These are phyloP conservation scores for Hylomyscus alleni DNA, from an alignment of 2,797 vertebrate genomes.

Conservation along the genomic window DNA sequence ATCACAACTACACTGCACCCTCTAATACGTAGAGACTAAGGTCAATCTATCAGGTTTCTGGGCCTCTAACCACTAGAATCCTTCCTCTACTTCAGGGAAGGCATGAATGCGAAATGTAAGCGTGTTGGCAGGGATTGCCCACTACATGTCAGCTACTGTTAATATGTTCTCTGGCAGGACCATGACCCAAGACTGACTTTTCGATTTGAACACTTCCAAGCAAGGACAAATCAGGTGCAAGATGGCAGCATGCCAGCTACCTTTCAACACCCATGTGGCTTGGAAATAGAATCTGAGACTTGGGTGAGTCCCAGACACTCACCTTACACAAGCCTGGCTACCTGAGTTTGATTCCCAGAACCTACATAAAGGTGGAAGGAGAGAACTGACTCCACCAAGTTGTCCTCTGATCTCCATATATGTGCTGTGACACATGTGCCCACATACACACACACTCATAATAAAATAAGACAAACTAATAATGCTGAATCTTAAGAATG, in stretches of 20 bases:
- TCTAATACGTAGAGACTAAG: background rate
- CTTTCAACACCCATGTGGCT: background rate
- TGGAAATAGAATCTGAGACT: background rate
- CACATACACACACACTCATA: background rate
- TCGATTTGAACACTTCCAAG: conserved; percentile 5
- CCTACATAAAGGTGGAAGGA: conserved; percentile 19
- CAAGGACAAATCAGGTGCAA: conserved; percentile 35
- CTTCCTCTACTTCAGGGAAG: background rate
- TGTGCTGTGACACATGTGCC: background rate
- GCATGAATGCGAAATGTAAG: background rate
- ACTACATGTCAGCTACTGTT: background rate
- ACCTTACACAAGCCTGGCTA: background rate
- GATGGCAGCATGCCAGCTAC: background rate
- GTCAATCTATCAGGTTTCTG: background rate
- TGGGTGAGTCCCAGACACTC: background rate
- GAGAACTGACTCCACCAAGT: background rate
- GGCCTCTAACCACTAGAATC: background rate
- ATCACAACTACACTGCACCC: background rate
- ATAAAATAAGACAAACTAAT: background rate
- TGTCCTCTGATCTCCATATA: background rate
- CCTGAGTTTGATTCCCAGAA: background rate
- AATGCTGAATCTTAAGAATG: background rate
- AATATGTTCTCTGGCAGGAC: background rate
- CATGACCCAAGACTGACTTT: background rate
- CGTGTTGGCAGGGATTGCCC: background rate